Percentiles rank a stretch among this genome's conserved stretches.
These are phyloP conservation scores for Drosophila fuyamai DNA, from an alignment of 1,140 invertebrate genomes.

Conservation along the genomic window DNA sequence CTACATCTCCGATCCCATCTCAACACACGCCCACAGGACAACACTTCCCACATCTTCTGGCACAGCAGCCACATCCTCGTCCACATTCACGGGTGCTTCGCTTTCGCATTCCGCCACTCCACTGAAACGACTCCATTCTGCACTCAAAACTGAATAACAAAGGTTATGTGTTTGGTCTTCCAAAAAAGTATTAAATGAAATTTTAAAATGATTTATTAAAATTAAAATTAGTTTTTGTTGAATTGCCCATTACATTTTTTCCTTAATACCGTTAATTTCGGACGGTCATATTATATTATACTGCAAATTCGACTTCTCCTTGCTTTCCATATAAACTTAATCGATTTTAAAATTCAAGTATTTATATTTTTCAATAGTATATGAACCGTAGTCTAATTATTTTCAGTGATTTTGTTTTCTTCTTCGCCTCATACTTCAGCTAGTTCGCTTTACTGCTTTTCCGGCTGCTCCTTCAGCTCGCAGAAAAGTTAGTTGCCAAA, in stretches of 20 bases:
- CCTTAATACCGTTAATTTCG: too few relatives aligned
- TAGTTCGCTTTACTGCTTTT: constrained; percentile 37
- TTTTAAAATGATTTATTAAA: too few relatives aligned
- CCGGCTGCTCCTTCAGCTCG: constrained; percentile 35
- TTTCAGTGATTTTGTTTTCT: constrained; percentile 4
- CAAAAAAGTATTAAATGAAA: too few relatives aligned
- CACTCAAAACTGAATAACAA: background rate
- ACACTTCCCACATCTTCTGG: constrained; percentile 10
- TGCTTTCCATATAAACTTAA: too few relatives aligned
- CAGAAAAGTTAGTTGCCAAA: constrained; percentile 77
- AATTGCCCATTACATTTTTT: too few relatives aligned
- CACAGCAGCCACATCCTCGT: constrained; percentile 5
- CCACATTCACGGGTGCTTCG: constrained; percentile 13
- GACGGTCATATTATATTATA: too few relatives aligned
- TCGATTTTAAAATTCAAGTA: too few relatives aligned
- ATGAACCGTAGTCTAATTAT: background rate
- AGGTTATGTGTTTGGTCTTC: background rate
- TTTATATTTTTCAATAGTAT: too few relatives aligned
- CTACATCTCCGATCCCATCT: constrained; percentile 6
- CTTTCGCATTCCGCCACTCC: constrained; percentile 31
- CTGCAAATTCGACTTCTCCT: too few relatives aligned
- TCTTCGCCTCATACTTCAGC: constrained; percentile 15
- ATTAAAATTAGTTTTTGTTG: too few relatives aligned
- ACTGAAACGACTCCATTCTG: constrained; percentile 11
- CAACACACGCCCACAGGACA: constrained; percentile 12